Percentiles rank a stretch among this genome's conserved stretches.
Conservation (phyloP, 2,797 vertebrate genomes). For the Tadarida brasiliensis region DNA sequence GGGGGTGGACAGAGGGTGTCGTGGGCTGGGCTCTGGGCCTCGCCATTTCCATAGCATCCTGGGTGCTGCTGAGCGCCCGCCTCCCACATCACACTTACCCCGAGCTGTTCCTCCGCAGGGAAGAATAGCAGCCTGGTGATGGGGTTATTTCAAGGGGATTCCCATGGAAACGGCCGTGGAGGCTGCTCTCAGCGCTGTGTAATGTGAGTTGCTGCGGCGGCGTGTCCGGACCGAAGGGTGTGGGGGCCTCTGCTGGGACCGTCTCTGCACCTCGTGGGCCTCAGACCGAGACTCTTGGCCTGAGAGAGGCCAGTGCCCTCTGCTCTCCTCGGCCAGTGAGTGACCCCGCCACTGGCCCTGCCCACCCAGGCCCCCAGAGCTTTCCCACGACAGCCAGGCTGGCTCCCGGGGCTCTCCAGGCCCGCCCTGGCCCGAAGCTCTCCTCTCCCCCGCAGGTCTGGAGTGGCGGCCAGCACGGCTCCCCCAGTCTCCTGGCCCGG, state of each 20-base stretch:
- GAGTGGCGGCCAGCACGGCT: not conserved
- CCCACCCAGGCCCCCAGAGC: rapidly evolving
- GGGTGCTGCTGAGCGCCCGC: not conserved
- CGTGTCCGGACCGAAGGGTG: not conserved
- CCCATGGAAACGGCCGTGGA: conserved; percentile 78
- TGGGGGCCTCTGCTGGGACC: not conserved
- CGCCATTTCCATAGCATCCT: not conserved
- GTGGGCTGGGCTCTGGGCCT: not conserved
- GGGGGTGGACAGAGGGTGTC: not conserved
- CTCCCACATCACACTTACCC: not conserved
- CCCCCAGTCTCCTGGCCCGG: rapidly evolving
- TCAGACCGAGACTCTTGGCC: not conserved
- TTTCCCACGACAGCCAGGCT: not conserved
- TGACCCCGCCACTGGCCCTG: rapidly evolving
- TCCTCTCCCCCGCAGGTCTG: not conserved
- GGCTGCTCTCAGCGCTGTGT: not conserved
- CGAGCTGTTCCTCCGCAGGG: not conserved
- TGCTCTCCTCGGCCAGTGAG: rapidly evolving
- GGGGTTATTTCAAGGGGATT: conserved; percentile 82
- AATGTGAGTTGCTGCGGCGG: not conserved
- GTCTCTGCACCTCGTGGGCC: not conserved
- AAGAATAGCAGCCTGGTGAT: not conserved
- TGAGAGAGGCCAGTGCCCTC: not conserved
- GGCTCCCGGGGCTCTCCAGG: not conserved
- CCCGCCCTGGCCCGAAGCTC: not conserved